phyloP scores from a whole-genome alignment of 2,888 invertebrate genomes.

The Hesperia comma region DNA sequence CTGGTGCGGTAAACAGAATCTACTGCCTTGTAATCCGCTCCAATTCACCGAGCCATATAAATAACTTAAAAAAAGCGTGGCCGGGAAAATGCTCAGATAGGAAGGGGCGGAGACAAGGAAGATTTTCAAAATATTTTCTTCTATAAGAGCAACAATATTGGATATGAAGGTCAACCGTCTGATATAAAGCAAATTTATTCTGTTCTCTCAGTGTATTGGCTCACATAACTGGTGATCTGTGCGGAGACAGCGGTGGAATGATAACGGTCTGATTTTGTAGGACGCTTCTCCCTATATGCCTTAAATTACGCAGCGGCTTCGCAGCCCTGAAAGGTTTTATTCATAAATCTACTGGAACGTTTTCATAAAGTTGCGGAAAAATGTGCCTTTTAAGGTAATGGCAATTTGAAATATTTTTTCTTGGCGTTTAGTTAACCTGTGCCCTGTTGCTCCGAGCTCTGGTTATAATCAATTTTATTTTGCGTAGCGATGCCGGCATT shows the following conservation, averaged over 20 bases:
- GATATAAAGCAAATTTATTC: constrained; percentile 82
- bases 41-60: constrained; percentile 32
- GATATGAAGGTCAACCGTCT: constrained; percentile 79
- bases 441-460: constrained; percentile 22
- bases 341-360: constrained; percentile 81
- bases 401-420: constrained; percentile 58
- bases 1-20: constrained; percentile 37
- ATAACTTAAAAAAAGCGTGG: constrained; percentile 46
- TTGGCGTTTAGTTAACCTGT: constrained; percentile 36
- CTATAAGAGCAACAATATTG: constrained; percentile 76
- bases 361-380: constrained; percentile 78
- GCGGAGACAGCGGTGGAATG: constrained; percentile 78
- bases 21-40: constrained; percentile 37
- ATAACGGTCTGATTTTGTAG: constrained; percentile 81
- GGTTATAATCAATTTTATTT: constrained; percentile 36
- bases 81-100: constrained; percentile 52
- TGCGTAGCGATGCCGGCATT: constrained; percentile 9
- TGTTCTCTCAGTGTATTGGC: constrained; percentile 79
- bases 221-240: constrained; percentile 80
- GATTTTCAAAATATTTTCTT: constrained; percentile 70
- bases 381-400: constrained; percentile 65
- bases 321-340: constrained; percentile 82
- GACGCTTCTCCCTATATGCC: constrained; percentile 69
- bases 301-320: constrained; percentile 79
- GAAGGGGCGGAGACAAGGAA: constrained; percentile 51